Percentiles rank a stretch among this genome's conserved stretches.
Conservation (phyloP, 2,113 vertebrate species). For the Embiotoca jacksoni region DNA sequence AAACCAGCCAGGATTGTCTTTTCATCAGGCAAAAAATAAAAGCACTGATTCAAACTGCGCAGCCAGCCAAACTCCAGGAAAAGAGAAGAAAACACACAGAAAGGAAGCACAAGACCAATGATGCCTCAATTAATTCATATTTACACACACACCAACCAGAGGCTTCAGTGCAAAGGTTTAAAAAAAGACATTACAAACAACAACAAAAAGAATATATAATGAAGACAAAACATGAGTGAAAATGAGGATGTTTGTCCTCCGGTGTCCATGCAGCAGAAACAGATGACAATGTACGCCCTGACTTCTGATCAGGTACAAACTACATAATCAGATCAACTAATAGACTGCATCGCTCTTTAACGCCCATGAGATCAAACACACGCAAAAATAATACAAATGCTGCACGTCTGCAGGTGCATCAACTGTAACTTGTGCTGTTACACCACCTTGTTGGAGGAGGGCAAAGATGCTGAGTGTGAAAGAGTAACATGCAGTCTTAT, state of each 20-base stretch:
- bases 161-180: conserved; percentile 44
- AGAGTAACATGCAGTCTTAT: background rate
- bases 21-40: conserved; percentile 33
- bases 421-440: conserved; percentile 2
- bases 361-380: conserved; percentile 24
- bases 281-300: conserved; percentile 22
- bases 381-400: conserved; percentile 26
- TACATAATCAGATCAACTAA: background rate
- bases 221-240: conserved; percentile 31
- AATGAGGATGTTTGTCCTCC: conserved; percentile 27
- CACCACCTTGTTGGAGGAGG: conserved; percentile 56
- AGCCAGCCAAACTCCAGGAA: conserved; percentile 56
- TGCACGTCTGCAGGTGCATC: conserved; percentile 26
- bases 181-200: conserved; percentile 22
- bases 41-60: conserved; percentile 27
- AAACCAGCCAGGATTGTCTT: conserved; percentile 26
- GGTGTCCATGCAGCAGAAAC: conserved; percentile 72
- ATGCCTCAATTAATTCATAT: conserved; percentile 23
- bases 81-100: conserved; percentile 43
- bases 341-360: background rate
- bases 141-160: conserved; percentile 39
- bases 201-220: background rate
- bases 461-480: background rate
- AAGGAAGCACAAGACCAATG: conserved; percentile 49
- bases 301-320: conserved; percentile 15